These are phyloP conservation scores for Lepisosteus osseus DNA, from an alignment of 2,113 vertebrate species.

Conservation along the genomic window DNA sequence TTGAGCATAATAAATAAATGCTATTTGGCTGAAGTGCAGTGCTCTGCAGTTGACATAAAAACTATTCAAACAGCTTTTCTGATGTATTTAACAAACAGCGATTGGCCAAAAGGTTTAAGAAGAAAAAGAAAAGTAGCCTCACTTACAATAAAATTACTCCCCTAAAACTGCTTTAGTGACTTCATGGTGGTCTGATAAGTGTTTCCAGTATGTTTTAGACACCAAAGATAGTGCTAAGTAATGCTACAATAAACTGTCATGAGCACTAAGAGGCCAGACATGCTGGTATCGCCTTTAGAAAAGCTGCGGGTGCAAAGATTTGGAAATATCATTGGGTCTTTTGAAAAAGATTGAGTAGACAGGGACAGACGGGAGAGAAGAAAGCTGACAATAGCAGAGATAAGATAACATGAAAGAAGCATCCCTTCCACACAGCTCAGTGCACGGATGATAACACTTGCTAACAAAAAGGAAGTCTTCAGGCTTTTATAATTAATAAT, in stretches of 20 bases:
- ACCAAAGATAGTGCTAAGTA: neutral
- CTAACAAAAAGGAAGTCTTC: neutral
- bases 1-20: too few relatives aligned
- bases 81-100: too few relatives aligned
- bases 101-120: too few relatives aligned
- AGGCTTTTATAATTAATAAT: too few relatives aligned
- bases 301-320: neutral
- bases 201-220: neutral
- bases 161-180: neutral
- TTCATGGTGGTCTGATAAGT: conserved; percentile 1
- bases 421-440: neutral
- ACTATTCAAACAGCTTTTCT: neutral
- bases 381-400: neutral
- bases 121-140: too few relatives aligned
- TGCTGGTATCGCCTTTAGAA: neutral
- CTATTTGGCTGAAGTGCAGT: too few relatives aligned
- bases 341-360: too few relatives aligned
- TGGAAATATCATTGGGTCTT: neutral
- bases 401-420: neutral
- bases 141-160: neutral
- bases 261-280: neutral
- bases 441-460: neutral
- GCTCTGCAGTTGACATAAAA: too few relatives aligned
- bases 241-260: neutral
- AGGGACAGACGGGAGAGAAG: too few relatives aligned